phyloP scores from a whole-genome alignment of 2,888 invertebrate species.

The Spilosoma lubricipeda region DNA sequence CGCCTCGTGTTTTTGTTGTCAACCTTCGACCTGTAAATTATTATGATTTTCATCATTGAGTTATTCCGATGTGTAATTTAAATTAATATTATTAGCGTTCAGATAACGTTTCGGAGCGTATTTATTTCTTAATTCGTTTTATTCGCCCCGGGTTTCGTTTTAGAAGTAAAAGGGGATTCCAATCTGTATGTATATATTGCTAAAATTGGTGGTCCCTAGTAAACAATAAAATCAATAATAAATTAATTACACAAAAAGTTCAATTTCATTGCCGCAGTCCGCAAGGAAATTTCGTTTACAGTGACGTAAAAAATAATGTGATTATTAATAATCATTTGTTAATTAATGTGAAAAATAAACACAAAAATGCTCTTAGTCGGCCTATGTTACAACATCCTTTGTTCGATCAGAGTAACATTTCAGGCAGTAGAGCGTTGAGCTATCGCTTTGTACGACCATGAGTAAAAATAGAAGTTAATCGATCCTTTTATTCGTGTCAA shows the following conservation, averaged over 20 bases:
- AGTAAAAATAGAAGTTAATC: conserved; percentile 85
- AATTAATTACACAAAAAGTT: not conserved
- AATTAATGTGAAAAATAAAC: conserved; percentile 21
- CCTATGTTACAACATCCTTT: conserved; percentile 62
- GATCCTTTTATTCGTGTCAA: conserved; percentile 83
- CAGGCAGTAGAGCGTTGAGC: conserved; percentile 61
- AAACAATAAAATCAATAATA: not conserved
- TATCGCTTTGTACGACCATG: conserved; percentile 65
- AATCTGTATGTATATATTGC: not conserved
- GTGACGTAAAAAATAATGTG: not conserved
- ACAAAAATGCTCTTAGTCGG: conserved; percentile 61
- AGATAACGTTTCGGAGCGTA: not conserved
- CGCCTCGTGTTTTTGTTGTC: not conserved
- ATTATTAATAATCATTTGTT: conserved; percentile 9
- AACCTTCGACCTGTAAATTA: conserved; percentile 2
- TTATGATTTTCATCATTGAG: not conserved
- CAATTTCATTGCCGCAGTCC: not conserved
- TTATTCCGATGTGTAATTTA: not conserved
- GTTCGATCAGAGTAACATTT: conserved; percentile 61
- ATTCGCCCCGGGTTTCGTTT: not conserved
- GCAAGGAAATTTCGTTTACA: not conserved
- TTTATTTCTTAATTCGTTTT: not conserved
- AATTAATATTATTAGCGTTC: not conserved
- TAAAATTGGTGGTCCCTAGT: not conserved
- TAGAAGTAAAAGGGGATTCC: not conserved